Percentiles rank a stretch among this genome's conserved stretches.
Evolutionary conservation across 2,113 vertebrate species (phyloP).

Genomic region (Eretmochelys imbricata): DNA sequence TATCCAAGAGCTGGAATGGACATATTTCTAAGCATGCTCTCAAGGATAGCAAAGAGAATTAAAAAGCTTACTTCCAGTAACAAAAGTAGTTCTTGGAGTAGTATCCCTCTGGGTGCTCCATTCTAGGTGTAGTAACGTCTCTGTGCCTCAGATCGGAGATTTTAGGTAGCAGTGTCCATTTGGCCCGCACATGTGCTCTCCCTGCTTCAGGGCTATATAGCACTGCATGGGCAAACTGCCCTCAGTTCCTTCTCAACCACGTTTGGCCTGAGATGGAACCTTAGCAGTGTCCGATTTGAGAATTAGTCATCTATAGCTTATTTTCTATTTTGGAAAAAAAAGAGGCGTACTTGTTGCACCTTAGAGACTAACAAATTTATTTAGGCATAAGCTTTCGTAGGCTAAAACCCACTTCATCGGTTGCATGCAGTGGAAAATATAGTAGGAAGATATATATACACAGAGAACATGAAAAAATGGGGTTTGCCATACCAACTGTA

Average conservation of each 20-base stretch:
- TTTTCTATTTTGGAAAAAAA: background rate
- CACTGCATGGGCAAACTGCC: too few species aligned
- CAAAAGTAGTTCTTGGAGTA: background rate
- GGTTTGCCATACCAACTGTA: too few species aligned
- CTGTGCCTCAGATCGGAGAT: background rate
- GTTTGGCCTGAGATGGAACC: background rate
- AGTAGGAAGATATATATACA: too few species aligned
- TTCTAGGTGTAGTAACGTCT: background rate
- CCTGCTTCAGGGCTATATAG: background rate
- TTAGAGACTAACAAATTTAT: too few species aligned
- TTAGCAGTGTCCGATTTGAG: background rate
- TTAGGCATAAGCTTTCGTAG: too few species aligned
- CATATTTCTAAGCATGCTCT: background rate
- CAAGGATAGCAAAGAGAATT: background rate
- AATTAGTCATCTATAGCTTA: background rate
- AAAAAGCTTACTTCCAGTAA: background rate
- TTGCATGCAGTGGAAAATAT: too few species aligned
- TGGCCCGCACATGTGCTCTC: background rate
- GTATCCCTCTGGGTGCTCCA: background rate
- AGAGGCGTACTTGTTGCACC: too few species aligned
- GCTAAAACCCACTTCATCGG: too few species aligned
- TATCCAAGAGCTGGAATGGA: background rate
- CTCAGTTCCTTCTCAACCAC: too few species aligned
- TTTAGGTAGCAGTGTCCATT: background rate
- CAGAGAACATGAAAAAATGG: too few species aligned